Conservation (phyloP, 2,888 invertebrate genomes). For the Amphipoea oculea region DNA sequence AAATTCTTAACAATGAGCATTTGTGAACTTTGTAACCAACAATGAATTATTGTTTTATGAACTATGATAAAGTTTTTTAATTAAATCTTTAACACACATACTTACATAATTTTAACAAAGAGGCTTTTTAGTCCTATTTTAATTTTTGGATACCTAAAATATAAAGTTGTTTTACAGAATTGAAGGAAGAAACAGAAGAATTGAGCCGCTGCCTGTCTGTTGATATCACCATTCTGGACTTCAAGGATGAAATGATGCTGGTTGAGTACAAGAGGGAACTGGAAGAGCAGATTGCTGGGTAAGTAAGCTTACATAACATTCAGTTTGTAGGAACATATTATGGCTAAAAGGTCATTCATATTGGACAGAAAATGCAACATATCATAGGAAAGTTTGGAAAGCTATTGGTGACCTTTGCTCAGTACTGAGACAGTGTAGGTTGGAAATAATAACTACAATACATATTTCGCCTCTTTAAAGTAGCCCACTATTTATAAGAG, state of each 20-base stretch:
- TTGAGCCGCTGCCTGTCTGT: slow-evolving; percentile 85
- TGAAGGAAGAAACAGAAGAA: slow-evolving; percentile 86
- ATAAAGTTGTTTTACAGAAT: slow-evolving; percentile 68
- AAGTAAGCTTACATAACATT: slow-evolving; percentile 45
- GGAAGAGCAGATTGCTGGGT: slow-evolving; percentile 86
- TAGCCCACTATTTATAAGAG: neutral
- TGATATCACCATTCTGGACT: slow-evolving; percentile 83
- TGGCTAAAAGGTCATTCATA: neutral
- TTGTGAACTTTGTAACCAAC: neutral
- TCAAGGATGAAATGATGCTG: slow-evolving; percentile 87
- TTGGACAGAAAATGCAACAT: neutral
- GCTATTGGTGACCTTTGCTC: neutral
- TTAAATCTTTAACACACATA: neutral
- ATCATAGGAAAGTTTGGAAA: neutral
- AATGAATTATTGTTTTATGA: neutral
- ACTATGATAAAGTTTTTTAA: neutral
- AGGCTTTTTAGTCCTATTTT: neutral
- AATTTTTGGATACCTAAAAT: neutral
- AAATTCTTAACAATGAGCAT: neutral
- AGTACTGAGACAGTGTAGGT: neutral
- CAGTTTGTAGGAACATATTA: neutral
- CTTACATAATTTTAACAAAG: neutral
- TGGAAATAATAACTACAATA: neutral
- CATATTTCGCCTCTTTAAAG: neutral
- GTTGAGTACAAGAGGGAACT: slow-evolving; percentile 85